Conservation (phyloP, 2,113 vertebrate species). For the Sebastes schlegelii region DNA sequence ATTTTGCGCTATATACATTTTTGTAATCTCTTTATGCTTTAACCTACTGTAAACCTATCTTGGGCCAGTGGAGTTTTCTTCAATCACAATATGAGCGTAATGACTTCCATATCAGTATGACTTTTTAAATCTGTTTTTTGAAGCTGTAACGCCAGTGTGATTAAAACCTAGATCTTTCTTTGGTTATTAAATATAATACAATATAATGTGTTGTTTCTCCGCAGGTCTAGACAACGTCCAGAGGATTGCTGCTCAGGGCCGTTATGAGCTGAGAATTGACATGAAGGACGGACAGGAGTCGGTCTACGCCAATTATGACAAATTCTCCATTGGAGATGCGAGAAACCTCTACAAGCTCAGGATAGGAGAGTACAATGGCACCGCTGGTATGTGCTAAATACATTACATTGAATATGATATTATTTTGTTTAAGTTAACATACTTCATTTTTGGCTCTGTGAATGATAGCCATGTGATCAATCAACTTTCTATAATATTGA, state of each 20-base stretch:
- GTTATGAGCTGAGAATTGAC: slow-evolving; percentile 95
- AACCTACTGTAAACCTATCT: too few species aligned
- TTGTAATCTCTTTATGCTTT: too few species aligned
- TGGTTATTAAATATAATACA: not conserved
- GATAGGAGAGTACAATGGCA: slow-evolving; percentile 95
- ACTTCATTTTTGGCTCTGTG: not conserved
- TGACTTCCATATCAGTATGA: not conserved
- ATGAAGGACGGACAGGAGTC: slow-evolving; percentile 94
- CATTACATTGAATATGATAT: not conserved
- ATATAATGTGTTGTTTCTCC: slow-evolving; percentile 17
- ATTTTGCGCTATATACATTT: too few species aligned
- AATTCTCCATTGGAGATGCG: slow-evolving; percentile 91
- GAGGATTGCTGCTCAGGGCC: slow-evolving; percentile 91
- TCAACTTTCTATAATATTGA: not conserved
- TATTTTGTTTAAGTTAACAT: not conserved
- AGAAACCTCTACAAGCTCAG: slow-evolving; percentile 94
- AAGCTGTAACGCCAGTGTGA: not conserved
- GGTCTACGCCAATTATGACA: slow-evolving; percentile 92
- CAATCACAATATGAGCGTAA: not conserved
- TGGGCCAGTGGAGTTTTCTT: too few species aligned
- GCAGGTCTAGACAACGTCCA: slow-evolving; percentile 97
- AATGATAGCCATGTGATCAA: not conserved
- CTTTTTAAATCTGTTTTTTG: not conserved
- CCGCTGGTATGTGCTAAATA: slow-evolving; percentile 86
- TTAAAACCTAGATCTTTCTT: not conserved